phyloP scores from a whole-genome alignment of 1,140 invertebrate genomes.

The Meloidogyne chitwoodi region DNA sequence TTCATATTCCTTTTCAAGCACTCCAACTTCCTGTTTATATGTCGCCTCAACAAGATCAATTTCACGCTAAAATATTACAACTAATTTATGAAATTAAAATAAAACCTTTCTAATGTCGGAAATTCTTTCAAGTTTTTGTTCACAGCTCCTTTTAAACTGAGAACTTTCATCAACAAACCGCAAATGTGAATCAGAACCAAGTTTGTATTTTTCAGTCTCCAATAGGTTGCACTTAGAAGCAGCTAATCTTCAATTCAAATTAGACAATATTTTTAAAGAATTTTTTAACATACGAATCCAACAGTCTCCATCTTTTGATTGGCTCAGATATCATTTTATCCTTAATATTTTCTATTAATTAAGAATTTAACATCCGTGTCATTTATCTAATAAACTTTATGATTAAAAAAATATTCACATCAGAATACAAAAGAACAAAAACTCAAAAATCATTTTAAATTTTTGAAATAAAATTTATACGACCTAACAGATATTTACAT shows the following conservation, averaged over 20 bases:
- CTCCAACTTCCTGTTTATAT: background rate
- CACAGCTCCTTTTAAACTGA: background rate
- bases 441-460: too few species aligned
- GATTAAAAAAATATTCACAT: too few species aligned
- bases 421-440: too few species aligned
- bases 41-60: background rate
- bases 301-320: background rate
- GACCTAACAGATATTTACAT: too few species aligned
- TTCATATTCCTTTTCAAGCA: slow-evolving; percentile 16
- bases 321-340: background rate
- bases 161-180: background rate
- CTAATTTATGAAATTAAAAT: background rate
- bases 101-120: background rate
- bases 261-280: background rate
- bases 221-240: background rate
- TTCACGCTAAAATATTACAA: background rate
- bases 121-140: background rate
- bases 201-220: background rate
- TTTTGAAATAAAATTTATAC: too few species aligned
- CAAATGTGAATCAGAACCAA: background rate
- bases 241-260: background rate
- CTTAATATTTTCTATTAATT: background rate
- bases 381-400: too few species aligned
- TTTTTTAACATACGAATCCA: background rate
- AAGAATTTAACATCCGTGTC: too few species aligned